These are phyloP conservation scores for Pelusios castaneus DNA, from an alignment of 2,113 vertebrate genomes.

Conservation along the genomic window DNA sequence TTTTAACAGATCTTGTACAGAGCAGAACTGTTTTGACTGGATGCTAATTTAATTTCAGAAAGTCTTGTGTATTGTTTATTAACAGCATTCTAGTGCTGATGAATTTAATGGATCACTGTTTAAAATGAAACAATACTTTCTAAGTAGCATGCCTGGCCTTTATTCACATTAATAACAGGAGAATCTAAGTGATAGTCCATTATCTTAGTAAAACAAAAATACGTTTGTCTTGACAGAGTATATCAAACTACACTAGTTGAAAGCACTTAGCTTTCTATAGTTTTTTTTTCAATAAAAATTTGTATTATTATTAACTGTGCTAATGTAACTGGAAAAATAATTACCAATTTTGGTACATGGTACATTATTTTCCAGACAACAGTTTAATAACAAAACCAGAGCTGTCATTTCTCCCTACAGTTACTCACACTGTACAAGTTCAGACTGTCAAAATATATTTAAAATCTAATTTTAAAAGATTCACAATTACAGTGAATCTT, in stretches of 20 bases:
- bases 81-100: background rate
- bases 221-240: slow-evolving; percentile 38
- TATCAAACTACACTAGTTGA: slow-evolving; percentile 57
- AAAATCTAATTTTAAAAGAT: slow-evolving; percentile 75
- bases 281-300: slow-evolving; percentile 53
- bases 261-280: slow-evolving; percentile 45
- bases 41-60: slow-evolving; percentile 41
- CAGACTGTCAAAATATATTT: slow-evolving; percentile 78
- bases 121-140: slow-evolving; percentile 11
- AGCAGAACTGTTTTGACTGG: slow-evolving; percentile 20
- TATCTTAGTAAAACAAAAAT: slow-evolving; percentile 45
- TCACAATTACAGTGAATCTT: slow-evolving; percentile 50
- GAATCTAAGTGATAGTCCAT: slow-evolving; percentile 52
- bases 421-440: slow-evolving; percentile 72
- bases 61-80: background rate
- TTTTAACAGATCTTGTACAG: slow-evolving; percentile 20
- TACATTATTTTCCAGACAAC: slow-evolving; percentile 77
- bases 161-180: slow-evolving; percentile 59
- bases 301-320: slow-evolving; percentile 69
- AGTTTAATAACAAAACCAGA: slow-evolving; percentile 77
- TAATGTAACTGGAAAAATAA: slow-evolving; percentile 77
- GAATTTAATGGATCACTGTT: slow-evolving; percentile 11
- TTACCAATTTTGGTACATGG: slow-evolving; percentile 71
- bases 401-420: slow-evolving; percentile 70
- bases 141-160: background rate